These are phyloP conservation scores for Iselma pallidipennis DNA, from an alignment of 2,888 invertebrate genomes.

Conservation along the genomic window DNA sequence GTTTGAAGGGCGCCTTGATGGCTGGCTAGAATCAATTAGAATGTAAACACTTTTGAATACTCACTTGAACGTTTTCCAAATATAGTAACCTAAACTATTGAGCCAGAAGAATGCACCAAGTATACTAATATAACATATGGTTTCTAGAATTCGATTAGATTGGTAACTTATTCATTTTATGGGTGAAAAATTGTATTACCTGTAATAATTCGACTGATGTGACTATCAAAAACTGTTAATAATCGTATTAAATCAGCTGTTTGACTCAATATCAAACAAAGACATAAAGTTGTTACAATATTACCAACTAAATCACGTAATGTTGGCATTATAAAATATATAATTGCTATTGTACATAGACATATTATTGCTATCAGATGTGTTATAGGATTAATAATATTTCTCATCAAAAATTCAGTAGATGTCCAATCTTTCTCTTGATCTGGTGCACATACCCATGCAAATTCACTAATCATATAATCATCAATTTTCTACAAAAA, in stretches of 20 bases:
- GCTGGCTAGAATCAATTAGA: no score
- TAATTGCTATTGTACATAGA: conserved; percentile 72
- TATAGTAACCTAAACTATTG: conserved; percentile 83
- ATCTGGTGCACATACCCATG: conserved; percentile 74
- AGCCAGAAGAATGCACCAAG: conserved; percentile 86
- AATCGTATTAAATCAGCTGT: conserved; percentile 77
- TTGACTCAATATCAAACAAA: conserved; percentile 78
- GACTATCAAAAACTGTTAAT: conserved; percentile 79
- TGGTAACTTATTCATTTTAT: conserved; percentile 5
- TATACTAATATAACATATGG: conserved; percentile 74
- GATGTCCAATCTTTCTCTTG: conserved; percentile 73
- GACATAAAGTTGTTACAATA: conserved; percentile 78
- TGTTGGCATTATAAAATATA: conserved; percentile 83
- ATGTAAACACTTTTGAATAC: no score
- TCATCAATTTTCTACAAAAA: conserved; percentile 60
- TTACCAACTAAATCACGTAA: conserved; percentile 82
- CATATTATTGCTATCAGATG: conserved; percentile 74
- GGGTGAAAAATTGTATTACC: conserved; percentile 57
- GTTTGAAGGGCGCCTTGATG: background rate
- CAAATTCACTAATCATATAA: conserved; percentile 66
- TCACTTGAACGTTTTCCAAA: conserved; percentile 85
- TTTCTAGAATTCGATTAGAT: conserved; percentile 60
- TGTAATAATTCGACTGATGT: conserved; percentile 78
- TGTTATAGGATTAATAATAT: conserved; percentile 76
- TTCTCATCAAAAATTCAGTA: conserved; percentile 72